Percentiles rank a stretch among this genome's conserved stretches.
Conservation (phyloP, 2,113 vertebrate species). For the Tretioscincus oriximinensis region DNA sequence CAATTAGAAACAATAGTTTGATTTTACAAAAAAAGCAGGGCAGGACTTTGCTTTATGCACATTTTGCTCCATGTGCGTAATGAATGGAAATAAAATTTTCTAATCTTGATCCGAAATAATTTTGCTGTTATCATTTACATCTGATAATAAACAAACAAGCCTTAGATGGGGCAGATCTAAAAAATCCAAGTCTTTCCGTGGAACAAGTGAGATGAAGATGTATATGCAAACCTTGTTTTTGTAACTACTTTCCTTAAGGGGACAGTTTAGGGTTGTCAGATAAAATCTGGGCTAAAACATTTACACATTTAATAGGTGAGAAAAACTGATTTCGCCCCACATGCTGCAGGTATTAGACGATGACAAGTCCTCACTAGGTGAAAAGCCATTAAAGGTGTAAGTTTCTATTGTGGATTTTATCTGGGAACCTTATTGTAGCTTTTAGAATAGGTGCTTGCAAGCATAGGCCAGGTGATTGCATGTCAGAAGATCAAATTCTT, state of each 20-base stretch:
- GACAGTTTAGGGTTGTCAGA: background rate
- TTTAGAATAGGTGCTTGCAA: too few species aligned
- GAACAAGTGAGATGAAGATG: background rate
- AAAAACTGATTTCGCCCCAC: too few species aligned
- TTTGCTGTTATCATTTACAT: background rate
- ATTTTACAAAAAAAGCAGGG: background rate
- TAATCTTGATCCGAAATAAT: background rate
- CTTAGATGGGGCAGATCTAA: background rate
- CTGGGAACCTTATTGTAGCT: too few species aligned
- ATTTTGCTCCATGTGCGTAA: background rate
- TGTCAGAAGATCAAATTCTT: too few species aligned
- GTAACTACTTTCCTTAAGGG: background rate
- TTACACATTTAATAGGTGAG: too few species aligned
- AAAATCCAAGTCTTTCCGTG: background rate
- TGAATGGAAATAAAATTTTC: background rate
- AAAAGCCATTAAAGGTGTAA: too few species aligned
- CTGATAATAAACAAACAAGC: background rate
- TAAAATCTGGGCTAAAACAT: too few species aligned
- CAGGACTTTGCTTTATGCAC: background rate
- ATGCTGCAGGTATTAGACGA: too few species aligned
- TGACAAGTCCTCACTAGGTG: too few species aligned
- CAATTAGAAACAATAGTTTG: background rate
- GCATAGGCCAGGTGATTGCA: too few species aligned
- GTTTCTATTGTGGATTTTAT: too few species aligned
- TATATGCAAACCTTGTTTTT: background rate